Percentiles rank a stretch among this genome's conserved stretches.
Conservation (phyloP, 2,888 invertebrate species). For the Zhengitettix transpicula region DNA sequence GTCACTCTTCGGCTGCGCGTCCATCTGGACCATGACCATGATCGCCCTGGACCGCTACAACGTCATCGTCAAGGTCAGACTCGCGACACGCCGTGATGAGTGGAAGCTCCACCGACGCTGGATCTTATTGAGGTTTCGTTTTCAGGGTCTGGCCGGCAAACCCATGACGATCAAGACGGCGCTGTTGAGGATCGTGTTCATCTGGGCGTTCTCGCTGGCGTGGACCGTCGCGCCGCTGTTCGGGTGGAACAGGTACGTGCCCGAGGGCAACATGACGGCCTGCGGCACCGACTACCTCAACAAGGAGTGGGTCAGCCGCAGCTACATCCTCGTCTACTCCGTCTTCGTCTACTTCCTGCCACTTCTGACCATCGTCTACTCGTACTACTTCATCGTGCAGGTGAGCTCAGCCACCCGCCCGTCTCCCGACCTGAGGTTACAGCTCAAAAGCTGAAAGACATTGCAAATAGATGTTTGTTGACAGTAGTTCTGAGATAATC, state of each 20-base stretch:
- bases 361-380: constrained; percentile 63
- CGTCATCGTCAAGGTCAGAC: constrained; percentile 88
- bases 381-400: constrained; percentile 76
- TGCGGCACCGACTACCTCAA: constrained; percentile 78
- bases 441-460: no score
- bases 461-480: no score
- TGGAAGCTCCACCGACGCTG: no score
- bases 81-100: no score
- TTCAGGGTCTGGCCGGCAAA: constrained; percentile 56
- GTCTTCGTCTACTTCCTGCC: constrained; percentile 62
- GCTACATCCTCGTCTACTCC: constrained; percentile 67
- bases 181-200: constrained; percentile 53
- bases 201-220: constrained; percentile 58
- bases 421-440: no score
- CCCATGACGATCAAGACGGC: constrained; percentile 71
- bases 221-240: constrained; percentile 77
- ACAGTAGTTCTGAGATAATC: no score
- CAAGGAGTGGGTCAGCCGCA: constrained; percentile 56
- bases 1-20: constrained; percentile 75
- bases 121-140: no score
- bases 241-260: constrained; percentile 84
- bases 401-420: no score
- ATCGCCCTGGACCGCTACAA: constrained; percentile 87
- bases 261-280: constrained; percentile 86
- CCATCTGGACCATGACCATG: constrained; percentile 87